Evolutionary conservation across 2,888 invertebrate species (phyloP).

Genomic region (Odontomyia ornata): DNA sequence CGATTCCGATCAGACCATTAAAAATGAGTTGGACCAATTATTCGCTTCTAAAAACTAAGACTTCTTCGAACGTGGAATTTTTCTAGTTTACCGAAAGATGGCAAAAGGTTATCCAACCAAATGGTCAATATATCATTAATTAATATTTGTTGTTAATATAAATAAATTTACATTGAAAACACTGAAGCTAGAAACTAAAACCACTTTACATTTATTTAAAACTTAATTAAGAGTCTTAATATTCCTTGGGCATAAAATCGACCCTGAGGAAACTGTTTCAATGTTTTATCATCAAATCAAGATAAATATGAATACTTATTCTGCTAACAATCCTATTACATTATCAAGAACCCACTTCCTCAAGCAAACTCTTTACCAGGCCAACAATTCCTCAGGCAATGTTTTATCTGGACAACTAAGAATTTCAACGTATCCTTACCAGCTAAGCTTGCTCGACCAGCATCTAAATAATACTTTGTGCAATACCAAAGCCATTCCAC

Average conservation of each 20-base stretch:
- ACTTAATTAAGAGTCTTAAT: not conserved
- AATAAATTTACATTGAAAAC: too few relatives aligned
- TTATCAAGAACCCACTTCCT: not conserved
- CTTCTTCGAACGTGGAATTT: too few relatives aligned
- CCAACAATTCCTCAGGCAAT: conserved; percentile 21
- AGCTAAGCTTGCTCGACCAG: not conserved
- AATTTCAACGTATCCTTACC: not conserved
- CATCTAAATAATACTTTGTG: not conserved
- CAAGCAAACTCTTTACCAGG: not conserved
- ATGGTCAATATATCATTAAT: too few relatives aligned
- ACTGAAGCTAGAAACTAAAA: too few relatives aligned
- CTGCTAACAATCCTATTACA: conserved; percentile 15
- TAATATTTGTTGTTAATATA: too few relatives aligned
- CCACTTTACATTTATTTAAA: too few relatives aligned
- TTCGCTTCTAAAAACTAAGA: too few relatives aligned
- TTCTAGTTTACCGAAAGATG: too few relatives aligned
- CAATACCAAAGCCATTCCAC: conserved; percentile 27
- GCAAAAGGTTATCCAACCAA: too few relatives aligned
- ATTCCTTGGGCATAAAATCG: not conserved
- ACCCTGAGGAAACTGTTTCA: not conserved
- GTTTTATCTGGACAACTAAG: conserved; percentile 33
- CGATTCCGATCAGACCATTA: too few relatives aligned
- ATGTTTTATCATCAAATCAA: conserved; percentile 9
- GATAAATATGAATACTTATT: conserved; percentile 27
- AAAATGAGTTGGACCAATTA: too few relatives aligned